Evolutionary conservation across 2,797 vertebrate species (phyloP).

Genomic region (Anabas testudineus): DNA sequence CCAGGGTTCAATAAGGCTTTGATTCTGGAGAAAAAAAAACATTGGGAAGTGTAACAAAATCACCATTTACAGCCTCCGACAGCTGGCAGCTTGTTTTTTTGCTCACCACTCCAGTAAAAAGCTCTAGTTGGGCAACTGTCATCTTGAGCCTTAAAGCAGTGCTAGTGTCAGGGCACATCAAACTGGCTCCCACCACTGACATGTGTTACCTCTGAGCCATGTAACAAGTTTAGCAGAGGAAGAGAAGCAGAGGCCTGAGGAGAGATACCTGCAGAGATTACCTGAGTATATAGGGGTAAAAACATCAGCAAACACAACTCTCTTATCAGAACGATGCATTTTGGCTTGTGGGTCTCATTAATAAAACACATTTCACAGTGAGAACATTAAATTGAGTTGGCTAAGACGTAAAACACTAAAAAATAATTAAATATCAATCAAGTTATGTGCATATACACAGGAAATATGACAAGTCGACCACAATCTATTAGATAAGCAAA

Average conservation of each 20-base stretch:
- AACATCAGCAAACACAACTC: not conserved
- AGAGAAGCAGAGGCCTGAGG: conserved; percentile 73
- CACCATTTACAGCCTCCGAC: conserved; percentile 89
- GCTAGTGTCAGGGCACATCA: conserved; percentile 81
- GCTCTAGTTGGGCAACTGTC: conserved; percentile 83
- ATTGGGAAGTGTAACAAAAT: conserved; percentile 90
- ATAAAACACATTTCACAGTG: too few species aligned
- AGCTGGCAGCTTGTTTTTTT: conserved; percentile 87
- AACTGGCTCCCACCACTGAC: conserved; percentile 82
- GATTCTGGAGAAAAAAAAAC: conserved; percentile 81
- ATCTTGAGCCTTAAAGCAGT: conserved; percentile 84
- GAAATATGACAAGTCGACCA: not conserved
- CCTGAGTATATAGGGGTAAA: not conserved
- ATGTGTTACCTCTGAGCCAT: conserved; percentile 80
- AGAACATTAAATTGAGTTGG: not conserved
- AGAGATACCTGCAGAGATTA: conserved; percentile 14
- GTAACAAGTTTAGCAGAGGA: conserved; percentile 75
- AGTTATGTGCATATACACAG: not conserved
- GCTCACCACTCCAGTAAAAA: conserved; percentile 80
- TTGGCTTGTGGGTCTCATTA: too few species aligned
- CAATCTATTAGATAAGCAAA: too few species aligned
- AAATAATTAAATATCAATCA: not conserved
- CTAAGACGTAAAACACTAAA: not conserved
- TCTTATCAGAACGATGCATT: too few species aligned
- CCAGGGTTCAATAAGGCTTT: conserved; percentile 88